phyloP scores from a whole-genome alignment of 1,140 invertebrate genomes.

The Drosophila leontia region DNA sequence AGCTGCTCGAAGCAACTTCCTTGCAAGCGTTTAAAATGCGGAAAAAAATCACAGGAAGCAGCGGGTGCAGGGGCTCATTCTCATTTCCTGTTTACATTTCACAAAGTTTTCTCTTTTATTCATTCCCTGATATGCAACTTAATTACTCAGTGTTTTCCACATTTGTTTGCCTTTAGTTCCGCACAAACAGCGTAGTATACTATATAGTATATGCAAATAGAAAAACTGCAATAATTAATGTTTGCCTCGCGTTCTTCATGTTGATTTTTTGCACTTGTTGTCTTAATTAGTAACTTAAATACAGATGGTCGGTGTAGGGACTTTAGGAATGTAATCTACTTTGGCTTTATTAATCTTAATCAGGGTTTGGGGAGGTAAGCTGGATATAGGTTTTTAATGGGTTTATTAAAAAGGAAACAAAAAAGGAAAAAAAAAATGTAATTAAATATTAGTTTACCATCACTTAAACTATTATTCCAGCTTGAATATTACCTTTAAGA shows the following conservation, averaged over 20 bases:
- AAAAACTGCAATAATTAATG: conserved; percentile 50
- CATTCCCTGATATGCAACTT: conserved; percentile 42
- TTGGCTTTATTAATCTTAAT: neutral
- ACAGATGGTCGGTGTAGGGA: neutral
- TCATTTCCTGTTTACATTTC: conserved; percentile 44
- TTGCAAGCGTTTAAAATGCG: conserved; percentile 25
- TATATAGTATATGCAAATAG: conserved; percentile 10
- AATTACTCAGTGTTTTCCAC: conserved; percentile 48
- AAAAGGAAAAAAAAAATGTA: too few species aligned
- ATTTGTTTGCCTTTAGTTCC: conserved; percentile 41
- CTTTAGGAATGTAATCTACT: conserved; percentile 3
- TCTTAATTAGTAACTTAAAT: conserved; percentile 27
- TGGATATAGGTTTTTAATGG: neutral
- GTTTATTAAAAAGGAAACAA: neutral
- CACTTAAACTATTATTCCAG: neutral
- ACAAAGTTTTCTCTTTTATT: conserved; percentile 40
- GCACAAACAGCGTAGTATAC: conserved; percentile 8
- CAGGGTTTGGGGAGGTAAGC: neutral
- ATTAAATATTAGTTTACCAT: neutral
- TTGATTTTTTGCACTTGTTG: conserved; percentile 17
- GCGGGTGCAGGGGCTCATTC: neutral
- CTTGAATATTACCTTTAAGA: neutral
- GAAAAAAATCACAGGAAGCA: conserved; percentile 20
- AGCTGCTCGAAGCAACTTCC: conserved; percentile 1
- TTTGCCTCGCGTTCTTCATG: conserved; percentile 29